Base-by-base conservation (phyloP, 2,113 vertebrate genomes). In the Pholis gunnellus region DNA sequence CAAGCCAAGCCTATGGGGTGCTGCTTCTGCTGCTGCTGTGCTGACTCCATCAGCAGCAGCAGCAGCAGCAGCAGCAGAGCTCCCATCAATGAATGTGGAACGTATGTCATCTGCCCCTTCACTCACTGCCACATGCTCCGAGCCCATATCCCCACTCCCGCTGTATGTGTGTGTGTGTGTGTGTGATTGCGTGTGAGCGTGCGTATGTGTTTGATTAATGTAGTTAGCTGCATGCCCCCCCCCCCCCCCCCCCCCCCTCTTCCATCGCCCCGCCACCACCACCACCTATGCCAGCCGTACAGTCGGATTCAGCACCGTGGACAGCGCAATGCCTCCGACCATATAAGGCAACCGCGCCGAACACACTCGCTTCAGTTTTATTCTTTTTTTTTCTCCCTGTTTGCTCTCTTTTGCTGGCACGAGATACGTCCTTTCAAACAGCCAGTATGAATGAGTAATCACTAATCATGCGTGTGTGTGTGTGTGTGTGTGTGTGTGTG, bases 241-340 rank as follows among this genome's bases (percentile, higher is more conserved):
- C 14, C 54, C 50, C 8, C 68, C 42, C 74, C 46, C 48, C 67
- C 57, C 6, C 11, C 56, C 9, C 46, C 50, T 31, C 9, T n/a
- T 3, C 52, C 22, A 2, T n/a, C 9, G n/a, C 50, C 14, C 56
- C 50, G 4, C 68, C 42, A 72, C 75, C 46, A 56, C 64, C 40
- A 66, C 34, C 66, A 46, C 38, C 38, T 44, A 82, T 63, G 65
- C 71, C 80, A 63, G 83, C 79, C 77, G 13, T 67, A 79, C 78
- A 52, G 13, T 54, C 72, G 29, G 48, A 78, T 77, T 64, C 87
- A 94, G 95, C 83, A 95, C 92, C 90, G 54, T 88, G 96, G 95
- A 94, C 95, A 96, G 95, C 88, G 95, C 95, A 92, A 54, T 80
- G 79, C 89, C 76, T 54, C 67, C 72, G 83, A 73, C 89, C 84